phyloP scores from a whole-genome alignment of 2,888 invertebrate genomes.

The Sepioteuthis lessoniana region DNA sequence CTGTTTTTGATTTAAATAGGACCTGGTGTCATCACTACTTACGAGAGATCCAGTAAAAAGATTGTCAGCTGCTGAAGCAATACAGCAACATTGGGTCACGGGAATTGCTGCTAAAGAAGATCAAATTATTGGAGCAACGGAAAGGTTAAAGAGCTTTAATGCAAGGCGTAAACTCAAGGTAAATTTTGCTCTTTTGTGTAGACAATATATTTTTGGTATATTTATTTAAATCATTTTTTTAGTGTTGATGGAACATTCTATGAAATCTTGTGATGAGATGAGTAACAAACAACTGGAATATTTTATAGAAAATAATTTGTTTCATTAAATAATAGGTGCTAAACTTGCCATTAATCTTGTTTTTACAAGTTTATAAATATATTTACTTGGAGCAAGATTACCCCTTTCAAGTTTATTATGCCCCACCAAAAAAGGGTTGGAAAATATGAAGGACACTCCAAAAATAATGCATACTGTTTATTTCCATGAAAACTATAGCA shows the following conservation, averaged over 20 bases:
- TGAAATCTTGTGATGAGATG: neutral
- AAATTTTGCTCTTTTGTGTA: neutral
- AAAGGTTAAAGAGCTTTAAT: constrained; percentile 70
- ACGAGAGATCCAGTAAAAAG: constrained; percentile 61
- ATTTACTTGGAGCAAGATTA: no score
- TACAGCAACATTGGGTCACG: constrained; percentile 67
- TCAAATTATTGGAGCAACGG: constrained; percentile 63
- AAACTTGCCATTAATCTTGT: no score
- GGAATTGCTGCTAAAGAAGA: constrained; percentile 60
- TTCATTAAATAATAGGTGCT: no score
- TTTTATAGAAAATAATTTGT: no score
- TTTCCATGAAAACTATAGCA: no score
- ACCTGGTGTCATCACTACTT: constrained; percentile 62
- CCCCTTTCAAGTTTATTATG: no score
- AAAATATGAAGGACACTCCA: no score
- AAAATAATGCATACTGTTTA: no score
- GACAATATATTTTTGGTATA: neutral
- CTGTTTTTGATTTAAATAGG: constrained; percentile 54
- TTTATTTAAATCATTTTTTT: neutral
- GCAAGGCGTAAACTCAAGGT: constrained; percentile 55
- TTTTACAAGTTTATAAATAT: no score
- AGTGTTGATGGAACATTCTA: neutral
- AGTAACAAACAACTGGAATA: neutral
- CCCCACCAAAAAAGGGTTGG: no score
- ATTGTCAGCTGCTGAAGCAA: constrained; percentile 62